phyloP scores from a whole-genome alignment of 2,888 invertebrate species.

The Eustalomyia histrio region DNA sequence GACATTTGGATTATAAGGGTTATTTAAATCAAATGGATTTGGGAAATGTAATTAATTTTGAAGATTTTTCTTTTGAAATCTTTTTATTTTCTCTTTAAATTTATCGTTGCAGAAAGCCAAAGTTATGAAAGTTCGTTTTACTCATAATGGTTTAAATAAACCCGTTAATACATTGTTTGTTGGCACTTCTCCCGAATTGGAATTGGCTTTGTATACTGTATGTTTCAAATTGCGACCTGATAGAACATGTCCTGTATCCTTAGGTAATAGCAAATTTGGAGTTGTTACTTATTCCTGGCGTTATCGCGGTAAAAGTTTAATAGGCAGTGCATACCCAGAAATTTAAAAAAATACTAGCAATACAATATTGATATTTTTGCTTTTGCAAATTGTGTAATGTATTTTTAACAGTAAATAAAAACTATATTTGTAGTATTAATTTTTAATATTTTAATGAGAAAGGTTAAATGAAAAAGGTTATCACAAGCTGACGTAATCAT shows the following conservation, averaged over 20 bases:
- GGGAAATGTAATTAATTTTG: slow-evolving; percentile 82
- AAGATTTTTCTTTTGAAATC: background rate
- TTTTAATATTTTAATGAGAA: too few species aligned
- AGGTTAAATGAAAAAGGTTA: too few species aligned
- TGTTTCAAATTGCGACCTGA: slow-evolving; percentile 90
- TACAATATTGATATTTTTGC: too few species aligned
- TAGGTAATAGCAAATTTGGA: slow-evolving; percentile 86
- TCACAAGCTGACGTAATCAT: too few species aligned
- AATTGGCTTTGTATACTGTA: slow-evolving; percentile 92
- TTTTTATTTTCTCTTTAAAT: background rate
- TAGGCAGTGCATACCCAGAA: slow-evolving; percentile 91
- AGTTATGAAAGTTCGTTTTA: slow-evolving; percentile 86
- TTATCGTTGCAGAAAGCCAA: slow-evolving; percentile 84
- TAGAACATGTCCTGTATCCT: slow-evolving; percentile 86
- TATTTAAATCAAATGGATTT: slow-evolving; percentile 86
- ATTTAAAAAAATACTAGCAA: slow-evolving; percentile 81
- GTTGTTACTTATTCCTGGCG: slow-evolving; percentile 87
- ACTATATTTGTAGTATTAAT: too few species aligned
- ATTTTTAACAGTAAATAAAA: background rate
- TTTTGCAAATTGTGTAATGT: background rate
- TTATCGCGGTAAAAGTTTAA: slow-evolving; percentile 87
- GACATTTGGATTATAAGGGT: slow-evolving; percentile 88
- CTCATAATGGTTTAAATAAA: slow-evolving; percentile 86
- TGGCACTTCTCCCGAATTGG: slow-evolving; percentile 94
- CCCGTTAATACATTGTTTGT: slow-evolving; percentile 89